Conservation (phyloP, 1,140 invertebrate species). For the Condylostylus longicornis region DNA sequence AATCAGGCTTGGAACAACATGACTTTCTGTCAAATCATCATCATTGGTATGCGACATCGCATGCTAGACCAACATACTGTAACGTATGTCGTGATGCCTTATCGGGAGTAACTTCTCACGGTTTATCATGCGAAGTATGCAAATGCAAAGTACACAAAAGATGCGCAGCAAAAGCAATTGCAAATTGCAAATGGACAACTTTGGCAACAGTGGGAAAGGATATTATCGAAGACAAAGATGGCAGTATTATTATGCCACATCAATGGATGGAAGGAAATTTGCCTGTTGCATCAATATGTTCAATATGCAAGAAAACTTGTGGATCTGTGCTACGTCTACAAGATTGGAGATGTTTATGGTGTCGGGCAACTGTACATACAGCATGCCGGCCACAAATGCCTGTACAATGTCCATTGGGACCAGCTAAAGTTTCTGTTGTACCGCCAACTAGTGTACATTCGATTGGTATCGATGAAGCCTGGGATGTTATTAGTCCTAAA, state of each 20-base stretch:
- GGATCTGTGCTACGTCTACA: slow-evolving; percentile 85
- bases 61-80: slow-evolving; percentile 89
- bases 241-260: slow-evolving; percentile 86
- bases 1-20: slow-evolving; percentile 40
- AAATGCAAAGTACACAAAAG: slow-evolving; percentile 93
- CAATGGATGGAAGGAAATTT: slow-evolving; percentile 97
- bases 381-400: slow-evolving; percentile 62
- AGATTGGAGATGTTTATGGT: slow-evolving; percentile 95
- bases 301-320: slow-evolving; percentile 90
- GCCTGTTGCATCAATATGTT: slow-evolving; percentile 84
- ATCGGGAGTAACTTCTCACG: slow-evolving; percentile 82
- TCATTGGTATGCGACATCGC: slow-evolving; percentile 79
- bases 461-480: slow-evolving; percentile 76
- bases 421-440: slow-evolving; percentile 77
- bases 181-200: slow-evolving; percentile 95
- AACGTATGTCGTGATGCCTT: slow-evolving; percentile 89
- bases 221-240: slow-evolving; percentile 83
- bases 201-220: slow-evolving; percentile 82
- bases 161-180: slow-evolving; percentile 78
- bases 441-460: slow-evolving; percentile 84
- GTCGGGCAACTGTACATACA: slow-evolving; percentile 79
- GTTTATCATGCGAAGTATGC: slow-evolving; percentile 90
- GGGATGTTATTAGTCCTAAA: slow-evolving; percentile 69
- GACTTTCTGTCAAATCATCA: slow-evolving; percentile 76
- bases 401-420: slow-evolving; percentile 67